Percentiles rank a stretch among this genome's conserved stretches.
phyloP scores from a whole-genome alignment of 2,113 vertebrate genomes.

The Caretta caretta region DNA sequence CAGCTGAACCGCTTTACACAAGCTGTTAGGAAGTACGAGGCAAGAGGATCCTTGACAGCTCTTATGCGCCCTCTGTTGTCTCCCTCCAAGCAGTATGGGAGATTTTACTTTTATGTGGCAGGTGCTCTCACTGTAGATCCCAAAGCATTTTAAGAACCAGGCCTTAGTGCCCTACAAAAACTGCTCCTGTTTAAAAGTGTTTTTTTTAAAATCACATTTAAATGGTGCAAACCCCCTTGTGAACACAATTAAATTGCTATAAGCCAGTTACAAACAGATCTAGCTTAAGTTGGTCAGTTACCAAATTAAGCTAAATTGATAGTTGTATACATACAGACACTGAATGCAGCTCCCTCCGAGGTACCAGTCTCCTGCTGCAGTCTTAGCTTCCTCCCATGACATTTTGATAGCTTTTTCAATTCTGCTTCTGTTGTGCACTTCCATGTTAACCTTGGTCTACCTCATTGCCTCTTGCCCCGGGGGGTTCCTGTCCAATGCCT shows the following conservation, averaged over 20 bases:
- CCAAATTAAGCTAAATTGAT: too few relatives aligned
- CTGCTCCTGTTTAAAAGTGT: neutral
- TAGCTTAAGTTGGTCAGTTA: too few relatives aligned
- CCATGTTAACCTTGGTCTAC: neutral
- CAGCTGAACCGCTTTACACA: neutral
- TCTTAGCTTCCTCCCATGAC: neutral
- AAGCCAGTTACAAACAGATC: too few relatives aligned
- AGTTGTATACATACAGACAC: neutral
- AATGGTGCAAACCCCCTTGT: too few relatives aligned
- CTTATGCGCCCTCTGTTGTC: neutral
- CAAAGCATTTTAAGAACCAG: neutral
- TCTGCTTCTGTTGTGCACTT: neutral
- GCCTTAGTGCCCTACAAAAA: neutral
- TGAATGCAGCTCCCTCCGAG: neutral
- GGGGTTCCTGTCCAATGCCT: neutral
- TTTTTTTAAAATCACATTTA: neutral
- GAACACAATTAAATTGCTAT: too few relatives aligned
- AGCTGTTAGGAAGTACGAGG: neutral
- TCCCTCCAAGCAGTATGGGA: neutral
- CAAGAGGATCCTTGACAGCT: neutral
- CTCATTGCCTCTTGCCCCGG: neutral
- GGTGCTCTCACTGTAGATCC: neutral
- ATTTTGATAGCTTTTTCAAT: neutral
- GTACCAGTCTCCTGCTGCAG: neutral
- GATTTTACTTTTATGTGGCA: neutral